Conservation (phyloP, 2,888 invertebrate genomes). For the Ophion costatus region DNA sequence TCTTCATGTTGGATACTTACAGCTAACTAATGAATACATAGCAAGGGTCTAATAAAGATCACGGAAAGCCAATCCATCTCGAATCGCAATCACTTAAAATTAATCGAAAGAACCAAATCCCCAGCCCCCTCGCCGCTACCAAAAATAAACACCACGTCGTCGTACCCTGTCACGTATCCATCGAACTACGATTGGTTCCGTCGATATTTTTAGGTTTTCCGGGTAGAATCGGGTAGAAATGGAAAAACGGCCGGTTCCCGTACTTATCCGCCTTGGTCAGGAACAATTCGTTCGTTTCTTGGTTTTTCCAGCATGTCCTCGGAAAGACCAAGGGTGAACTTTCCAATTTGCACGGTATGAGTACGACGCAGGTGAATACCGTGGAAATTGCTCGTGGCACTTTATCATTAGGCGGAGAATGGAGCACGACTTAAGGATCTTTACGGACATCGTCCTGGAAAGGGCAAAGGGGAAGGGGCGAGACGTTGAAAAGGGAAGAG, state of each 20-base stretch:
- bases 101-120: too few species aligned
- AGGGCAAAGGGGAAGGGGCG: neutral
- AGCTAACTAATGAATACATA: too few species aligned
- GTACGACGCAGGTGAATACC: slow-evolving; percentile 61
- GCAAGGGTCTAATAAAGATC: too few species aligned
- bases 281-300: slow-evolving; percentile 30
- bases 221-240: neutral
- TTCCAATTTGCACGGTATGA: slow-evolving; percentile 45
- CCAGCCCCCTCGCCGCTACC: too few species aligned
- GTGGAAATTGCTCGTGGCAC: slow-evolving; percentile 67
- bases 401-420: slow-evolving; percentile 61
- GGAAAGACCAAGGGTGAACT: slow-evolving; percentile 5
- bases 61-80: too few species aligned
- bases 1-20: too few species aligned
- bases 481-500: too few species aligned
- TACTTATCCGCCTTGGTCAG: slow-evolving; percentile 16
- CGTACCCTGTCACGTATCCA: neutral
- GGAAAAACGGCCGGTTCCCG: neutral
- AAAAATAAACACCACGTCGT: neutral
- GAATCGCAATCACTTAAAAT: too few species aligned
- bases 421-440: slow-evolving; percentile 22
- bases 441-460: neutral
- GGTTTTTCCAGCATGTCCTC: neutral
- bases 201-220: neutral
- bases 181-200: neutral